Conservation (phyloP, 2,888 invertebrate genomes). For the Cataglyphis albicans region DNA sequence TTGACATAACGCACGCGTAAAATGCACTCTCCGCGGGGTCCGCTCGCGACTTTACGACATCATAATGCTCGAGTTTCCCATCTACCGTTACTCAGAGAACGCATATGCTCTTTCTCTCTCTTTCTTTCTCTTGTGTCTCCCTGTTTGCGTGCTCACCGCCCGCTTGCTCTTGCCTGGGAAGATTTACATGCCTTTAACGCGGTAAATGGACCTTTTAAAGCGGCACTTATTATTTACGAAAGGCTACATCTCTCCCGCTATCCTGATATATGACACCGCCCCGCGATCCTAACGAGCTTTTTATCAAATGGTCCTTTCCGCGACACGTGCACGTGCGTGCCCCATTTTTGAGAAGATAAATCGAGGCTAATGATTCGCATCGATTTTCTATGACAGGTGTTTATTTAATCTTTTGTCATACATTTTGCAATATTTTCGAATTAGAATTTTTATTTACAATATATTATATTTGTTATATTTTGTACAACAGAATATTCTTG, state of each 20-base stretch:
- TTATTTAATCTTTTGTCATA: background rate
- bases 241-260: constrained; percentile 10
- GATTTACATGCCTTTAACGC: constrained; percentile 57
- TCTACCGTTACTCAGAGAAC: constrained; percentile 64
- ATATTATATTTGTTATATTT: background rate
- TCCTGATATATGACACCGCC: constrained; percentile 8
- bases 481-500: background rate
- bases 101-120: constrained; percentile 48
- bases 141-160: background rate
- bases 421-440: background rate
- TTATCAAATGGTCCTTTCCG: constrained; percentile 28
- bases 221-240: constrained; percentile 54
- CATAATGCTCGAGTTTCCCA: constrained; percentile 57
- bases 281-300: constrained; percentile 38
- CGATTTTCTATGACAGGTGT: background rate
- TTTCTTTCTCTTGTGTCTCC: background rate
- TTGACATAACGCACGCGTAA: constrained; percentile 72
- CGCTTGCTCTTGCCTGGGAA: constrained; percentile 36
- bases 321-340: constrained; percentile 1
- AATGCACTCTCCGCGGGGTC: constrained; percentile 70
- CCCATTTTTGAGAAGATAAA: constrained; percentile 6
- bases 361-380: constrained; percentile 6
- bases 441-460: background rate
- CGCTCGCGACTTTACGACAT: constrained; percentile 56
- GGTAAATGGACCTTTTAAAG: constrained; percentile 57